These are phyloP conservation scores for Epinephelus malabaricus DNA, from an alignment of 2,797 vertebrate genomes.

Conservation along the genomic window DNA sequence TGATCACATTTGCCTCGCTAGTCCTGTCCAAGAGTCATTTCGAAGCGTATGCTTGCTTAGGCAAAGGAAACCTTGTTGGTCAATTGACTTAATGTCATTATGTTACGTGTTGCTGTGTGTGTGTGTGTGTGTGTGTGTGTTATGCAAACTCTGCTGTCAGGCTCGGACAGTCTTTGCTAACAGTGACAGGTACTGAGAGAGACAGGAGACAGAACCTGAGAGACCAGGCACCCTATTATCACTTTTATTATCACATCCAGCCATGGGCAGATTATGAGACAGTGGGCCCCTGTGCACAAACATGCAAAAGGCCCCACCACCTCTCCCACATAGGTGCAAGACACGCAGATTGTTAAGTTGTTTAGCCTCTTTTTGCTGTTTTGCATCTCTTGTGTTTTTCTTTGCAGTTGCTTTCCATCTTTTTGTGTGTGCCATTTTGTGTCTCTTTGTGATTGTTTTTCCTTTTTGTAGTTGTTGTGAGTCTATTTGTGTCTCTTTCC, in stretches of 20 bases:
- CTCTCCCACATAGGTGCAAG: no score
- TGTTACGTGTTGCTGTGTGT: conserved; percentile 46
- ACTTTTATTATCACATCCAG: conserved; percentile 48
- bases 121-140: conserved; percentile 41
- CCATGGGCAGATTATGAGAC: background rate
- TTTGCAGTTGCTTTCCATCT: no score
- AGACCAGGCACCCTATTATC: conserved; percentile 33
- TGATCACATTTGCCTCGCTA: conserved; percentile 33
- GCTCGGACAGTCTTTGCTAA: conserved; percentile 61
- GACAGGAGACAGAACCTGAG: conserved; percentile 42
- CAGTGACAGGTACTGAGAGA: conserved; percentile 58
- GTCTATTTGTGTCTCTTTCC: no score
- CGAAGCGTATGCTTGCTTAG: conserved; percentile 47
- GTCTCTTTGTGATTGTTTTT: no score
- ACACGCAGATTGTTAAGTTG: no score
- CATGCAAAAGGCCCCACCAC: no score
- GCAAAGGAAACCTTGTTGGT: conserved; percentile 66
- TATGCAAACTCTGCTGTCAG: conserved; percentile 65
- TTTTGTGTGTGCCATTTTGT: no score
- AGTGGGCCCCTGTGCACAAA: no score
- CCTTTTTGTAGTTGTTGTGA: no score
- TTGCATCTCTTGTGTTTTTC: no score
- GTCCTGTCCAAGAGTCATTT: conserved; percentile 21
- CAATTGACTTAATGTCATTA: conserved; percentile 75
- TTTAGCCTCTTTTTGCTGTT: no score